Percentiles rank a stretch among this genome's conserved stretches.
phyloP scores from a whole-genome alignment of 1,140 invertebrate genomes.

The Trypoxylus dichotomus region DNA sequence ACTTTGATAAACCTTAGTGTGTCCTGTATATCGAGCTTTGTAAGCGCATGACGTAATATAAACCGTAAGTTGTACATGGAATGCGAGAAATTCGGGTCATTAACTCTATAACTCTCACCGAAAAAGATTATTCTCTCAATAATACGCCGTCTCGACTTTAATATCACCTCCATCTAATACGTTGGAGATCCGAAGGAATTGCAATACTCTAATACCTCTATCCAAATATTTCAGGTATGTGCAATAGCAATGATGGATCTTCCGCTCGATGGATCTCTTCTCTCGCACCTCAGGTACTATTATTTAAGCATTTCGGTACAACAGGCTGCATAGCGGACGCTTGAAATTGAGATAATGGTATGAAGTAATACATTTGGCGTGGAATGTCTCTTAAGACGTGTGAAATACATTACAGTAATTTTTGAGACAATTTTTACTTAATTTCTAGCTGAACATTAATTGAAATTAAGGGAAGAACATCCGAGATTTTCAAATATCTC shows the following conservation, averaged over 20 bases:
- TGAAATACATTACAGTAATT: too few relatives aligned
- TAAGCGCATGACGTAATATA: not conserved
- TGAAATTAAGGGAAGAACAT: too few relatives aligned
- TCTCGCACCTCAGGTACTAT: not conserved
- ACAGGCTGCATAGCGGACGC: not conserved
- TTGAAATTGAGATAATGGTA: not conserved
- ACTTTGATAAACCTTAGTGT: too few relatives aligned
- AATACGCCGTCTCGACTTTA: not conserved
- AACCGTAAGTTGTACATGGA: not conserved
- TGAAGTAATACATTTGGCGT: too few relatives aligned
- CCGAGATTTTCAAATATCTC: too few relatives aligned
- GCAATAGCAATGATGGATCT: conserved; percentile 22
- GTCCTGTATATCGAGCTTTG: not conserved
- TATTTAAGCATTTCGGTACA: not conserved
- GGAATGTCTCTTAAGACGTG: too few relatives aligned
- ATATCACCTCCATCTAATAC: conserved; percentile 7
- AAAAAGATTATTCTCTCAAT: conserved; percentile 12
- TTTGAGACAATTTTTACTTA: too few relatives aligned
- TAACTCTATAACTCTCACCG: not conserved
- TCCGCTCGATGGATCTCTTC: not conserved
- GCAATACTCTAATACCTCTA: conserved; percentile 24
- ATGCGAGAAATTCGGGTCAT: not conserved
- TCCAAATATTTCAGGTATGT: conserved; percentile 18
- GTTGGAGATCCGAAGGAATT: not conserved
- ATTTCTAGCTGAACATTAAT: too few relatives aligned